phyloP scores from a whole-genome alignment of 2,113 vertebrate genomes.

The Syngnathoides biaculeatus region DNA sequence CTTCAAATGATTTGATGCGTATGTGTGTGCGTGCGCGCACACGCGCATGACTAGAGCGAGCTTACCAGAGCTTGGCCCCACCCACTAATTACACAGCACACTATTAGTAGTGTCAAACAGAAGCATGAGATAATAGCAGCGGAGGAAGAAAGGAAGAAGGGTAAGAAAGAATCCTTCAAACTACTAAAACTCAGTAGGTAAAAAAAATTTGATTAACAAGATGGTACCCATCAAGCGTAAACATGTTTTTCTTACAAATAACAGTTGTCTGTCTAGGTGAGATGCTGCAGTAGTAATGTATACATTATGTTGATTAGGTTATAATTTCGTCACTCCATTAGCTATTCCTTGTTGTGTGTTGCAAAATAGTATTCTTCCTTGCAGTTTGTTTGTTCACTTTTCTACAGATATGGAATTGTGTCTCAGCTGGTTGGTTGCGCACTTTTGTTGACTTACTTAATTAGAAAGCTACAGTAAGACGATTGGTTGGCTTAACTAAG shows the following conservation, averaged over 20 bases:
- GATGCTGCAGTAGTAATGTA: not conserved
- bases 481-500: not conserved
- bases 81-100: constrained; percentile 38
- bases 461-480: constrained; percentile 1
- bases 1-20: constrained; percentile 20
- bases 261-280: not conserved
- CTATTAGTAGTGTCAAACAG: not conserved
- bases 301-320: not conserved
- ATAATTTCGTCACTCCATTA: not conserved
- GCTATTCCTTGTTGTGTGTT: not conserved
- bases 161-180: not conserved
- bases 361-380: not conserved
- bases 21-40: constrained; percentile 11
- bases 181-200: constrained; percentile 1
- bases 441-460: not conserved
- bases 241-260: not conserved
- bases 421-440: not conserved
- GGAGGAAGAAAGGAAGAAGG: constrained; percentile 9
- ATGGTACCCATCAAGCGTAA: not conserved
- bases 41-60: not conserved
- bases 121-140: constrained; percentile 10
- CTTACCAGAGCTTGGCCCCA: constrained; percentile 20
- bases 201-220: not conserved
- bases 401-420: not conserved
- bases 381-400: not conserved